Evolutionary conservation across 2,888 invertebrate species (phyloP), one percentile per base, ranked within the genome.

Genomic region (Aphidoletes aphidimyza): DNA sequence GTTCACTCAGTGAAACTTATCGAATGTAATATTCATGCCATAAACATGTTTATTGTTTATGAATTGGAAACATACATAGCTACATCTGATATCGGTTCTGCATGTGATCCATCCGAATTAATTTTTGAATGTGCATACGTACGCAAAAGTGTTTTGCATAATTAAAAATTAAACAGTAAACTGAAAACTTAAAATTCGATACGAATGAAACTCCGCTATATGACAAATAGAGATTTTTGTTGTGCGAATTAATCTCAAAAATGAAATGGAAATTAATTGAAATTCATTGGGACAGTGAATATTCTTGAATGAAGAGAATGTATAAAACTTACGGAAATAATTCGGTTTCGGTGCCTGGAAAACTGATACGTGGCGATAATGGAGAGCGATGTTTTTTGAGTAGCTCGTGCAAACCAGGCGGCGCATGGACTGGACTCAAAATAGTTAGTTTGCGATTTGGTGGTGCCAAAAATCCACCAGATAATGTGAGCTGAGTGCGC

Each of bases 391-490:
- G 87, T 36, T 89, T 87, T 85, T 89, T 90, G 5, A 90, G 86
- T 83, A 85, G 45, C 69, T 90, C 90, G 85, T 90, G 90, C 14
- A 94, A 90, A 87, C 95, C 95, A 0, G 92, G 91, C 86, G 92
- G 91, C 5, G 92, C 90, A 85, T 94, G 93, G 88, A 94, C 92
- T 0, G 96, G 96, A 87, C 96, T 96, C 85, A 96, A 90, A 85
- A 96, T 96, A 59, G 95, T 95, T 84, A 96, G 92, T 86, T 92
- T 92, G 19, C 94, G 89, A 87, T 89, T 90, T 8, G 90, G 90
- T 30, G 90, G 90, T 0, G 90, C 90, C 86, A 90, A 86, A 1
- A 90, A 87, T 6, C 89, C 90, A 8, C 90, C 90, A 17, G 90
- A 90, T 84, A 90, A 85, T 0, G 90, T 90, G 85, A 90, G 85